These are phyloP conservation scores for Sparus aurata DNA, from an alignment of 2,797 vertebrate species.

Conservation along the genomic window DNA sequence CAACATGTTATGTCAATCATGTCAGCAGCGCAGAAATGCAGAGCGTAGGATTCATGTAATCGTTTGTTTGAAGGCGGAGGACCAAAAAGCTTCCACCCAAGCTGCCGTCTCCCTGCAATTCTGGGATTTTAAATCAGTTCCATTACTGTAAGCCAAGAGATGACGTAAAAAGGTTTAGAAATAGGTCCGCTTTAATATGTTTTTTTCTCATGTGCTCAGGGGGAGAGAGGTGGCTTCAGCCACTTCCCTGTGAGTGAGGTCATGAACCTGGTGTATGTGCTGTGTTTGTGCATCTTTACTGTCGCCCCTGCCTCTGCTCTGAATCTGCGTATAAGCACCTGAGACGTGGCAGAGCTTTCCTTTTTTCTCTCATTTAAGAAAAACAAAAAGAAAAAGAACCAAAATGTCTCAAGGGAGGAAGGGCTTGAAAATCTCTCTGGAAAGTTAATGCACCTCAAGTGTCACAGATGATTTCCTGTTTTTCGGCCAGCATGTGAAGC, in stretches of 20 bases:
- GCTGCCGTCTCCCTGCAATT: constrained; percentile 37
- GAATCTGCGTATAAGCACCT: not conserved
- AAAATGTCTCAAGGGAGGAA: constrained; percentile 20
- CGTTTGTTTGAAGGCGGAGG: constrained; percentile 37
- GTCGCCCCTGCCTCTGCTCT: not conserved
- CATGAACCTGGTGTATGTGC: constrained; percentile 23
- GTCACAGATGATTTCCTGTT: constrained; percentile 13
- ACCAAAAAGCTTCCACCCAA: constrained; percentile 46
- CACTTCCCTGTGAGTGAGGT: constrained; percentile 29
- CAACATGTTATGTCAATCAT: constrained; percentile 63
- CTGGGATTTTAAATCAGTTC: constrained; percentile 56
- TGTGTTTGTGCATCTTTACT: not conserved
- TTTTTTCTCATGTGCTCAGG: constrained; percentile 22
- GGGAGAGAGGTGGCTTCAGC: constrained; percentile 21
- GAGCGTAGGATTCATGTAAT: constrained; percentile 47
- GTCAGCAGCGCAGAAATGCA: constrained; percentile 23
- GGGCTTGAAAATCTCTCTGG: constrained; percentile 8
- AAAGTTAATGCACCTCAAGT: not conserved
- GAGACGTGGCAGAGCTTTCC: constrained; percentile 5
- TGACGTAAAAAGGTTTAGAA: constrained; percentile 68
- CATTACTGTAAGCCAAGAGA: constrained; percentile 52
- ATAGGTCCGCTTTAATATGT: constrained; percentile 57
- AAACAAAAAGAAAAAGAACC: not conserved
- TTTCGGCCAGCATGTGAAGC: not conserved
- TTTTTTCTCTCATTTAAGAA: constrained; percentile 7